These are phyloP conservation scores for Melanargia galathea DNA, from an alignment of 2,888 invertebrate genomes.

Conservation along the genomic window DNA sequence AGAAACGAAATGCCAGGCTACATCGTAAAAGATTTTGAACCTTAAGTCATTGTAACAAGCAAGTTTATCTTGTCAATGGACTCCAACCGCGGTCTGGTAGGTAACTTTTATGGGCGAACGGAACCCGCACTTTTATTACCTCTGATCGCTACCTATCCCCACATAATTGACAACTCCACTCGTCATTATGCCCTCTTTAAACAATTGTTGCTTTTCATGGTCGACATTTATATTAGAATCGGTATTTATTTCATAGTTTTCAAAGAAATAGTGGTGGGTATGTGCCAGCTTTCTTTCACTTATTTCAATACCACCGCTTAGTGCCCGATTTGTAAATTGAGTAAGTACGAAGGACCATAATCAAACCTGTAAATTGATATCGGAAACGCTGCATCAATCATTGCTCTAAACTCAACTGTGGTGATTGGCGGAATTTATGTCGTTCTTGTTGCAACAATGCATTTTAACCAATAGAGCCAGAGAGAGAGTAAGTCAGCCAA, in stretches of 20 bases:
- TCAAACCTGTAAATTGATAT: too few relatives aligned
- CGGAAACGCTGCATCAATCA: too few relatives aligned
- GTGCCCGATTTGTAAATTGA: too few relatives aligned
- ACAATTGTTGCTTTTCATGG: constrained; percentile 55
- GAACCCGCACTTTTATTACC: constrained; percentile 78
- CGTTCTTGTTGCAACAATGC: too few relatives aligned
- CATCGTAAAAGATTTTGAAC: constrained; percentile 49
- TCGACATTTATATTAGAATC: not conserved
- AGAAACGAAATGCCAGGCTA: constrained; percentile 27
- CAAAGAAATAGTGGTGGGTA: not conserved
- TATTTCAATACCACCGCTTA: not conserved
- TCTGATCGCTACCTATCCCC: constrained; percentile 79
- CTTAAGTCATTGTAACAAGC: constrained; percentile 53
- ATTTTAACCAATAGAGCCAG: too few relatives aligned
- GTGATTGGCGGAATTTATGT: too few relatives aligned
- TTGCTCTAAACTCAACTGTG: too few relatives aligned
- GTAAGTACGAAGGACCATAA: too few relatives aligned
- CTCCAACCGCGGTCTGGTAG: constrained; percentile 72
- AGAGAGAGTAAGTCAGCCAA: too few relatives aligned
- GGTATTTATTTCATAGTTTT: constrained; percentile 5
- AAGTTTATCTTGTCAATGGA: constrained; percentile 46
- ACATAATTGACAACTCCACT: constrained; percentile 78
- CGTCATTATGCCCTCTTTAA: constrained; percentile 76
- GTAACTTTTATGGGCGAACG: constrained; percentile 75
- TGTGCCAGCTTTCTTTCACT: not conserved